These are phyloP conservation scores for Akabosia matsudoensis DNA, from an alignment of 1,140 invertebrate genomes.

Conservation along the genomic window DNA sequence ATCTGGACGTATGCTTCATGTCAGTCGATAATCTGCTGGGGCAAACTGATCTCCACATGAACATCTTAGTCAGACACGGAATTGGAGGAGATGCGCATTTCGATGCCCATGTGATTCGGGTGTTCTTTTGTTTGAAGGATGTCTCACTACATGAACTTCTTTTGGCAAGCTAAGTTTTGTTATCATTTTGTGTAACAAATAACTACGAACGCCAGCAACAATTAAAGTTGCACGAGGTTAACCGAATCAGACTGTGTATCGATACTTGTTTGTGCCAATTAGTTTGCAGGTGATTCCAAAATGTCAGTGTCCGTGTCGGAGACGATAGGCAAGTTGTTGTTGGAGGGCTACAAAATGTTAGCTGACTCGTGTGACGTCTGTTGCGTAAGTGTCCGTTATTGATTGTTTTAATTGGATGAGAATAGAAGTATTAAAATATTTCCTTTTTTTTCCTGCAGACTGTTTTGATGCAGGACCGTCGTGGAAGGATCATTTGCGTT, in stretches of 20 bases:
- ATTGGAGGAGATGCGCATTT: no score
- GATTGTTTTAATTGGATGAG: not conserved
- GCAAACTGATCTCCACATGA: no score
- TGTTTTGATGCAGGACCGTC: not conserved
- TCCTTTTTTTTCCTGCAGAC: not conserved
- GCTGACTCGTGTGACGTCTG: conserved; percentile 36
- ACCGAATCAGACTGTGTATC: no score
- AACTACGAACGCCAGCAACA: no score
- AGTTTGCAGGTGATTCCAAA: not conserved
- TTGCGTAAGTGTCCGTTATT: conserved; percentile 37
- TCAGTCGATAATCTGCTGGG: no score
- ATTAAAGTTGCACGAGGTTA: not conserved
- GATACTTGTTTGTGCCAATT: not conserved
- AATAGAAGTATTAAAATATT: not conserved
- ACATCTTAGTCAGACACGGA: no score
- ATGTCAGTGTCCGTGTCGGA: conserved; percentile 27
- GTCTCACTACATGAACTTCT: no score
- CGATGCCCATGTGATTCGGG: no score
- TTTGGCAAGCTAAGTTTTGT: no score
- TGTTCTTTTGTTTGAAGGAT: no score
- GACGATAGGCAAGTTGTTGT: conserved; percentile 36
- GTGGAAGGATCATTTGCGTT: not conserved
- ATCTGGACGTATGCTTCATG: no score
- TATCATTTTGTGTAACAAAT: no score
- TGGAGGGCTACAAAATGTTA: conserved; percentile 42